phyloP scores from a whole-genome alignment of 2,888 invertebrate genomes.

The Xanthia togata region DNA sequence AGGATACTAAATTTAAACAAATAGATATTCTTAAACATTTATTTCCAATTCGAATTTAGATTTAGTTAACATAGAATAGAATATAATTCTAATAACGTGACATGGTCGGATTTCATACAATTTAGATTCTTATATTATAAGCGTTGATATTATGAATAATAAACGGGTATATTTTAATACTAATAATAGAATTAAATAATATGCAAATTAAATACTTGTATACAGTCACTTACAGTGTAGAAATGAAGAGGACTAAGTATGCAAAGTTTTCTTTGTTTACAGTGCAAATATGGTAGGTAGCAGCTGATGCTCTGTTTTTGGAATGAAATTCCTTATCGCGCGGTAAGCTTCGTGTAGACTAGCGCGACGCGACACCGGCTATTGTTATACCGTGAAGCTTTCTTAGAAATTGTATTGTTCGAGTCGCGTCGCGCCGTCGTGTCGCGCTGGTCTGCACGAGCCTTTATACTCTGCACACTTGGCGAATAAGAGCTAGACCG shows the following conservation, averaged over 20 bases:
- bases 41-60: slow-evolving; percentile 51
- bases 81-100: slow-evolving; percentile 18
- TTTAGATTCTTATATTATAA: slow-evolving; percentile 29
- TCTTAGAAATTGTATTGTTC: too few relatives aligned
- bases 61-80: slow-evolving; percentile 13
- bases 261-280: background rate
- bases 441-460: too few relatives aligned
- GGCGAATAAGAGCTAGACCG: background rate
- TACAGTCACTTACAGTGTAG: background rate
- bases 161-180: slow-evolving; percentile 9
- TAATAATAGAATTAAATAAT: slow-evolving; percentile 9
- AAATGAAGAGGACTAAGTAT: background rate
- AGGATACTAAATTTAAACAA: background rate
- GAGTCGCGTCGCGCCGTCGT: too few relatives aligned
- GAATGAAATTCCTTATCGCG: background rate
- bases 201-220: background rate
- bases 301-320: background rate
- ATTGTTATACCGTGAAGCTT: too few relatives aligned
- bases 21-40: slow-evolving; percentile 42
- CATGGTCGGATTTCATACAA: slow-evolving; percentile 18
- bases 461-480: background rate
- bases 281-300: background rate
- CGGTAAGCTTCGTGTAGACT: background rate
- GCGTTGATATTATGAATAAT: slow-evolving; percentile 8
- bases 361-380: too few relatives aligned